These are phyloP conservation scores for Spisula subtruncata DNA, from an alignment of 2,888 invertebrate species.

Conservation along the genomic window DNA sequence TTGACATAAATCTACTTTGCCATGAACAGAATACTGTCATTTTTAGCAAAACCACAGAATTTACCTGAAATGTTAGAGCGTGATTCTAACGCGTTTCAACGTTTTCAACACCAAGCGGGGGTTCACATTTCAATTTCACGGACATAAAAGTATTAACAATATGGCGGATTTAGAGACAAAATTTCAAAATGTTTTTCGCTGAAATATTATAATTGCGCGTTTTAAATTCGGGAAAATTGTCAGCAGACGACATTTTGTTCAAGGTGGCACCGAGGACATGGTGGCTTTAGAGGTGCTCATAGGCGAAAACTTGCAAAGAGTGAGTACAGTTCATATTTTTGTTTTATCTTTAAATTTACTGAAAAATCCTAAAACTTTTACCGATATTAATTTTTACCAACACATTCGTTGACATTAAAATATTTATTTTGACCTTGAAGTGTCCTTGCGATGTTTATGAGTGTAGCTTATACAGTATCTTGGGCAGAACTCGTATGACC, in stretches of 20 bases:
- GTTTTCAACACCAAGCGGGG: constrained; percentile 32
- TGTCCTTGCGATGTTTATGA: background rate
- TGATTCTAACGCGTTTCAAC: constrained; percentile 23
- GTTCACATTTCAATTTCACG: constrained; percentile 46
- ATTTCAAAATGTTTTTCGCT: constrained; percentile 23
- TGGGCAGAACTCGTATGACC: background rate
- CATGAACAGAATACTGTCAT: constrained; percentile 37
- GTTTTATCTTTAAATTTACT: background rate
- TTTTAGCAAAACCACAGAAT: constrained; percentile 37
- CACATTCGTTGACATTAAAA: background rate
- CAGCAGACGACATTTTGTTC: background rate
- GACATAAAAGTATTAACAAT: constrained; percentile 41
- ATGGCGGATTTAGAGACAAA: constrained; percentile 44
- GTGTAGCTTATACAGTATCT: background rate
- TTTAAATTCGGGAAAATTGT: background rate
- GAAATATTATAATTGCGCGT: background rate
- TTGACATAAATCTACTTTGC: constrained; percentile 42
- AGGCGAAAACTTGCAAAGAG: background rate
- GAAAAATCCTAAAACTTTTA: background rate
- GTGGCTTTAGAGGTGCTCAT: background rate
- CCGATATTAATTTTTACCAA: background rate
- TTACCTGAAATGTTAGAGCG: constrained; percentile 32
- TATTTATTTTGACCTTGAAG: background rate
- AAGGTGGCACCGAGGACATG: background rate
- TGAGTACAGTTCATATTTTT: constrained; percentile 10